Conservation (phyloP, 2,797 vertebrate genomes). For the Catharus ustulatus region DNA sequence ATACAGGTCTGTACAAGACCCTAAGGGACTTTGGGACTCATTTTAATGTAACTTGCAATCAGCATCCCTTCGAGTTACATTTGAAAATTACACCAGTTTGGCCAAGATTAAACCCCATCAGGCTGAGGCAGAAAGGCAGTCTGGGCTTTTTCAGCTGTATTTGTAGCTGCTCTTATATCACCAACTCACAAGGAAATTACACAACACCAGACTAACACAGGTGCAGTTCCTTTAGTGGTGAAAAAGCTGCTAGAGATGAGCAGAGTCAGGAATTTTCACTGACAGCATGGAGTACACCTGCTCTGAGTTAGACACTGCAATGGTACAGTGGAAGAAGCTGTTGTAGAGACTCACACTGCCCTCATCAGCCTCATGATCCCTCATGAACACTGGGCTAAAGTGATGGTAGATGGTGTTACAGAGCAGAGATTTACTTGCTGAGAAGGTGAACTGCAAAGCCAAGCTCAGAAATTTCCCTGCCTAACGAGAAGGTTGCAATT, state of each 20-base stretch:
- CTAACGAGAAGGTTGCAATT: not conserved
- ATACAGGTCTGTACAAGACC: not conserved
- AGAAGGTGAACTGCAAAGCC: slow-evolving; percentile 2
- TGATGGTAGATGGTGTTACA: rapidly evolving
- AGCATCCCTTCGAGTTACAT: not conserved
- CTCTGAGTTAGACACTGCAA: not conserved
- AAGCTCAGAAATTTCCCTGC: not conserved
- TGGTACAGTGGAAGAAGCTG: not conserved
- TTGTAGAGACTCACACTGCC: not conserved
- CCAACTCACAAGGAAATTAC: not conserved
- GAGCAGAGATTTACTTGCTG: not conserved
- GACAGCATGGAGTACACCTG: rapidly evolving
- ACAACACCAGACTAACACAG: not conserved
- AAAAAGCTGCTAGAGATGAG: not conserved
- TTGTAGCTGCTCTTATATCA: not conserved
- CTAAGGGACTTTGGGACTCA: not conserved
- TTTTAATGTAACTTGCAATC: not conserved
- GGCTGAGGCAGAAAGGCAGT: not conserved
- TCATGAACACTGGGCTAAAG: not conserved
- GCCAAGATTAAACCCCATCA: not conserved
- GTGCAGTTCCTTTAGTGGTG: not conserved
- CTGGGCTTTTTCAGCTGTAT: not conserved
- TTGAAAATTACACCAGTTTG: not conserved
- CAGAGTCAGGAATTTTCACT: not conserved
- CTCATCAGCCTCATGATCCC: not conserved